Percentiles rank a stretch among this genome's conserved stretches.
Evolutionary conservation across 2,113 vertebrate species (phyloP).

Genomic region (Pseudorasbora parva): DNA sequence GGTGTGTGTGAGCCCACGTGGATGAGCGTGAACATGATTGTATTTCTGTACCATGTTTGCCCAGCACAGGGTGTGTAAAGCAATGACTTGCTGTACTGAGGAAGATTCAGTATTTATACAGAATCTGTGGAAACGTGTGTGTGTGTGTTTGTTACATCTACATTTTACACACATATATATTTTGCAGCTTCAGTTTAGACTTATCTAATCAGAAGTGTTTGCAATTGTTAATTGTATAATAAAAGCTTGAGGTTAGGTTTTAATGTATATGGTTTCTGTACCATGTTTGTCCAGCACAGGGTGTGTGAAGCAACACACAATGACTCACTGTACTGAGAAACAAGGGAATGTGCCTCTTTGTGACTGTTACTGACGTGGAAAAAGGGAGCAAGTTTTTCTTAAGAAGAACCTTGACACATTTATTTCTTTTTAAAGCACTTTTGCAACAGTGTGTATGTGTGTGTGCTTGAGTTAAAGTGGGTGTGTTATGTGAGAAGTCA

Average conservation of each 20-base stretch:
- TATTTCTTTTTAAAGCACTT: constrained; percentile 62
- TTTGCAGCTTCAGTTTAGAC: no score
- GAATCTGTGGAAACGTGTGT: no score
- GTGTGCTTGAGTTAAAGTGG: constrained; percentile 14
- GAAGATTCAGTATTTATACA: no score
- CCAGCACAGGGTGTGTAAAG: no score
- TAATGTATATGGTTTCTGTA: constrained; percentile 7
- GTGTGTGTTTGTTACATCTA: no score
- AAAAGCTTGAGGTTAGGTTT: no score
- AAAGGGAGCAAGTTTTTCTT: neutral
- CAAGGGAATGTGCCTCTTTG: constrained; percentile 47
- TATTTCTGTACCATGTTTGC: no score
- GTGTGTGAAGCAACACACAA: constrained; percentile 62
- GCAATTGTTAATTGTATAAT: no score
- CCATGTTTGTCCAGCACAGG: constrained; percentile 31
- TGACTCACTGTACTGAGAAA: constrained; percentile 54
- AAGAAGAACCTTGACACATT: constrained; percentile 54
- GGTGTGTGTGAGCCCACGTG: constrained; percentile 1
- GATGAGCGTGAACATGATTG: neutral
- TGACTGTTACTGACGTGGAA: constrained; percentile 58
- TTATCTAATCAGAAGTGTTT: no score
- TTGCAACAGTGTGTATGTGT: constrained; percentile 57
- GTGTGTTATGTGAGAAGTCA: neutral
- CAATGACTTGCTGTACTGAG: no score
- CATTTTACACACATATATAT: no score